A percentile compares a stretch with the other conserved stretches of the same genome.
Evolutionary conservation across 2,797 vertebrate species (phyloP).

Genomic region (Trematomus bernacchii): DNA sequence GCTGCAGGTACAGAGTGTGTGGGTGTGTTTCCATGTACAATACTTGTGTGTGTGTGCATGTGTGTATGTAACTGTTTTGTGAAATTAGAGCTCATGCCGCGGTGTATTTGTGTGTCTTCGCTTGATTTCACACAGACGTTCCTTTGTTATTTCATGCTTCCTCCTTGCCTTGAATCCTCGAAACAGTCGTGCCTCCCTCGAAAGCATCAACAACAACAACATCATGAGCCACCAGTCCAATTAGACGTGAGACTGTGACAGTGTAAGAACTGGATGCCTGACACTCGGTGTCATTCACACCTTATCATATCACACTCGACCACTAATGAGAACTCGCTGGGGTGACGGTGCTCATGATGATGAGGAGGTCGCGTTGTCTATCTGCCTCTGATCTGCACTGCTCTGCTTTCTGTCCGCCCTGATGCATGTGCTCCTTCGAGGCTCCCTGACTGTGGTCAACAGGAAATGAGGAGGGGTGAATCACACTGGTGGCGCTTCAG

Average conservation of each 20-base stretch:
- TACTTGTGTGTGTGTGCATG: background rate
- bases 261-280: conserved; percentile 57
- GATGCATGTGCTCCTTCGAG: conserved; percentile 36
- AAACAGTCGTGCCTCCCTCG: background rate
- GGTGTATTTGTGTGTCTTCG: background rate
- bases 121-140: conserved; percentile 21
- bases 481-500: conserved; percentile 53
- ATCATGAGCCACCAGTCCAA: conserved; percentile 53
- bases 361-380: conserved; percentile 52
- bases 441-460: conserved; percentile 62
- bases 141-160: conserved; percentile 44
- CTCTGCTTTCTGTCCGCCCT: conserved; percentile 10
- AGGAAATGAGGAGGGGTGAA: conserved; percentile 75
- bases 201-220: conserved; percentile 45
- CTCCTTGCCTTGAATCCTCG: conserved; percentile 17
- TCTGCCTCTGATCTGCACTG: conserved; percentile 40
- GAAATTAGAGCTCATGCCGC: conserved; percentile 4
- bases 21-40: background rate
- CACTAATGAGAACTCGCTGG: conserved; percentile 51
- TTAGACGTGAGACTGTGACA: conserved; percentile 55
- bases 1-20: conserved; percentile 5
- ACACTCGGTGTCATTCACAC: conserved; percentile 59
- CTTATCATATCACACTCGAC: conserved; percentile 49
- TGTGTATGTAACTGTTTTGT: background rate
- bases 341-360: conserved; percentile 16